Conservation (phyloP, 2,888 invertebrate species). For the Cartodere bifasciata region DNA sequence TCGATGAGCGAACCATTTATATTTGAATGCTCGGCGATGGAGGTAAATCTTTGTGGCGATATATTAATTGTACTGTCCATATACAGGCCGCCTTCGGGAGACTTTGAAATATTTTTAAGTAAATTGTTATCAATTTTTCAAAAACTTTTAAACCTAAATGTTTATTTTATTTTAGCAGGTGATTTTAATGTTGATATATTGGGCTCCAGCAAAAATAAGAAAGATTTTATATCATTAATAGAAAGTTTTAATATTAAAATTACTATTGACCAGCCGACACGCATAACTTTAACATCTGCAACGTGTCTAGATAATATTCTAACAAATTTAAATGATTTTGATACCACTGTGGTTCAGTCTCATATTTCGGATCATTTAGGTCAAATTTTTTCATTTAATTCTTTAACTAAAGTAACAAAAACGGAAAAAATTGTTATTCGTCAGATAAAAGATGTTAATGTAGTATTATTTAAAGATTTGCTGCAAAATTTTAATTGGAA, state of each 20-base stretch:
- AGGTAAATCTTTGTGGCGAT: not conserved
- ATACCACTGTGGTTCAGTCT: not conserved
- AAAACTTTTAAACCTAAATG: not conserved
- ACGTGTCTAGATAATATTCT: slow-evolving; percentile 2
- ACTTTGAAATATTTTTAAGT: not conserved
- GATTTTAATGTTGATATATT: slow-evolving; percentile 4
- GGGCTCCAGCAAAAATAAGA: slow-evolving; percentile 1
- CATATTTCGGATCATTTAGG: slow-evolving; percentile 4
- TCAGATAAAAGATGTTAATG: slow-evolving; percentile 1
- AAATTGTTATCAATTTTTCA: not conserved
- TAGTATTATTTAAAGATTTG: not conserved
- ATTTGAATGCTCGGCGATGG: not conserved
- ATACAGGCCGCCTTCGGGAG: slow-evolving; percentile 2
- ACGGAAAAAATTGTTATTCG: slow-evolving; percentile 1
- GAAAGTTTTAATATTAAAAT: slow-evolving; percentile 1
- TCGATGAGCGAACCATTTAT: slow-evolving; percentile 1
- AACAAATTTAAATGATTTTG: not conserved
- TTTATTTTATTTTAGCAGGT: not conserved
- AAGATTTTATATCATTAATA: slow-evolving; percentile 1
- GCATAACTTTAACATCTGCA: not conserved
- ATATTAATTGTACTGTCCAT: not conserved
- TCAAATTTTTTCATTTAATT: not conserved
- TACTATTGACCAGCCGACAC: slow-evolving; percentile 2
- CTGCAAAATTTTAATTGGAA: slow-evolving; percentile 1
- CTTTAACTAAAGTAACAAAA: not conserved